Conservation (phyloP, 1,140 invertebrate genomes). For the Pemphigus obesinymphae region DNA sequence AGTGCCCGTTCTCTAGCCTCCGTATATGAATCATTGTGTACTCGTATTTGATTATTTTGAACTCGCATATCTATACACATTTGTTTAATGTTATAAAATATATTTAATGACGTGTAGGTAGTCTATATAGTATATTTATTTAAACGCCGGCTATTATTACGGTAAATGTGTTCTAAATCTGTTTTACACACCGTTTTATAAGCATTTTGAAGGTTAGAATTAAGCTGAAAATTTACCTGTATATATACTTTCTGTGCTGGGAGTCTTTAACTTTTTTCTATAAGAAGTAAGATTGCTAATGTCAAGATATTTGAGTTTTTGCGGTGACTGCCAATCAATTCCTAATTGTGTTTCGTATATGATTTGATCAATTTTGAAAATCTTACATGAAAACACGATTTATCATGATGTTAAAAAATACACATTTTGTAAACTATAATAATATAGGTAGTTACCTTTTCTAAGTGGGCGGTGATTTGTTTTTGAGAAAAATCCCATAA, state of each 20-base stretch:
- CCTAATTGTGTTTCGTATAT: conserved; percentile 67
- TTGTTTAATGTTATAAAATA: background rate
- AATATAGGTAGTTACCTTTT: background rate
- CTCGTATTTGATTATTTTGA: background rate
- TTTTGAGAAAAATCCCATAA: conserved; percentile 28
- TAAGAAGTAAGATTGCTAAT: background rate
- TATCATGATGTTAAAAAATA: background rate
- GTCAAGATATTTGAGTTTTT: conserved; percentile 42
- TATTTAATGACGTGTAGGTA: background rate
- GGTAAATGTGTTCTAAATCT: too few relatives aligned
- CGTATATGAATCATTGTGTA: background rate
- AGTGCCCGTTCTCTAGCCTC: background rate
- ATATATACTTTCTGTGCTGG: background rate
- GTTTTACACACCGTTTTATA: too few relatives aligned
- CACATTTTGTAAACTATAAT: background rate
- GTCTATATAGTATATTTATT: background rate
- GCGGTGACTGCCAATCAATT: conserved; percentile 57
- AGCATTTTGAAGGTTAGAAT: too few relatives aligned
- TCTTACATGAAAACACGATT: conserved; percentile 49
- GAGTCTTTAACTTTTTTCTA: background rate
- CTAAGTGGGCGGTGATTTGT: background rate
- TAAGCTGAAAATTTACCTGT: too few relatives aligned
- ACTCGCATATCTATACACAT: background rate
- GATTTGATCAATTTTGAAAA: conserved; percentile 60
- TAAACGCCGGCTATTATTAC: background rate